A percentile compares a stretch with the other conserved stretches of the same genome.
phyloP scores from a whole-genome alignment of 1,140 invertebrate genomes.

The Trichonephila inaurata region DNA sequence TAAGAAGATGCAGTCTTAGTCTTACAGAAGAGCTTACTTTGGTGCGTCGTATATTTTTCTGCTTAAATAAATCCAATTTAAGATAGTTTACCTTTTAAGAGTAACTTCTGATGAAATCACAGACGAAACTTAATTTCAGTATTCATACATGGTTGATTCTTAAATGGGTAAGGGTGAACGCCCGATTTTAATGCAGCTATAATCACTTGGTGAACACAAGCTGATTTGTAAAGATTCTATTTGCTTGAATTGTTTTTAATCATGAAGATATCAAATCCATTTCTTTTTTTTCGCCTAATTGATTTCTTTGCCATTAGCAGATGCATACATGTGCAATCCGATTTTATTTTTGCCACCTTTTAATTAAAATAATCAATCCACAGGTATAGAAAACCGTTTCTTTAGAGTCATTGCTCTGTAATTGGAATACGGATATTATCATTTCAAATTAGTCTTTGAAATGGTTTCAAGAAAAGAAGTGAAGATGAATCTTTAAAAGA shows the following conservation, averaged over 20 bases:
- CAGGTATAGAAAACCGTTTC: neutral
- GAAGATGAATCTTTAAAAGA: no score
- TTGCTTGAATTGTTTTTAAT: neutral
- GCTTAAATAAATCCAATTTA: no score
- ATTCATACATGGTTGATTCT: neutral
- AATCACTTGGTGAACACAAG: neutral
- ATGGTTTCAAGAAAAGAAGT: no score
- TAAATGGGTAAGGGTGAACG: neutral
- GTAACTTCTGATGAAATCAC: no score
- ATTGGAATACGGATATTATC: neutral
- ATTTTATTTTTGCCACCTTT: neutral
- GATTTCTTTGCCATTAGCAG: neutral
- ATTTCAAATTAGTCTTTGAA: neutral
- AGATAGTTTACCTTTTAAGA: no score
- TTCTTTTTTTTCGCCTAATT: neutral
- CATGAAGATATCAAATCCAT: neutral
- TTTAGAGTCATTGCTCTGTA: neutral
- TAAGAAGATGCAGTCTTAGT: no score
- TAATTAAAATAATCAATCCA: neutral
- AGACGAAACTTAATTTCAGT: no score
- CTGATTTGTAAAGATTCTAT: neutral
- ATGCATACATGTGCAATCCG: neutral
- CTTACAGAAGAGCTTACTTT: no score
- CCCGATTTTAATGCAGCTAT: neutral
- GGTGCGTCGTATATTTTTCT: no score